Evolutionary conservation across 1,140 invertebrate species (phyloP).

Genomic region (Cyclargus thomasi): DNA sequence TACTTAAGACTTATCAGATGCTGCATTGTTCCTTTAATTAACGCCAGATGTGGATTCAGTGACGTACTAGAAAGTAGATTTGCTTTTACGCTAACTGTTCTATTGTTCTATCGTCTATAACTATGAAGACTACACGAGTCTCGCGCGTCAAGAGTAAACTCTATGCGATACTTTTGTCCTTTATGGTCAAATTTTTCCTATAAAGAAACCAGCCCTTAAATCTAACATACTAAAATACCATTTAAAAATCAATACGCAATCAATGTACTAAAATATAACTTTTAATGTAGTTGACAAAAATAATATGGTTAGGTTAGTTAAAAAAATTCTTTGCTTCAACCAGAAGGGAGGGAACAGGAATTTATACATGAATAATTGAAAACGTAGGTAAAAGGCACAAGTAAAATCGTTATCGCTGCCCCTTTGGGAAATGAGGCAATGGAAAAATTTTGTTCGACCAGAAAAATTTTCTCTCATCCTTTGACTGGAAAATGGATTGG

Average conservation of each 20-base stretch:
- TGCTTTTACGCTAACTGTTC: background rate
- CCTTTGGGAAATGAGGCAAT: slow-evolving; percentile 53
- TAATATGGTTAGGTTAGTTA: background rate
- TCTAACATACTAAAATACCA: no score
- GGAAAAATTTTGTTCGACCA: slow-evolving; percentile 47
- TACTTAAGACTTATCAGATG: slow-evolving; percentile 42
- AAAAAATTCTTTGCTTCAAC: slow-evolving; percentile 21
- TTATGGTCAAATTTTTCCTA: no score
- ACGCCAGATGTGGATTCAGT: slow-evolving; percentile 33
- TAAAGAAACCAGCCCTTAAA: no score
- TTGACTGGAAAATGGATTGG: slow-evolving; percentile 32
- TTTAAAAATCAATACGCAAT: no score
- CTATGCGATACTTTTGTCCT: background rate
- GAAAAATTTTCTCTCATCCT: slow-evolving; percentile 42
- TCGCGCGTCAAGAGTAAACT: background rate
- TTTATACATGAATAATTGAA: slow-evolving; percentile 66
- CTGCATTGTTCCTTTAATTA: slow-evolving; percentile 50
- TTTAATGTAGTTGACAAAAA: no score
- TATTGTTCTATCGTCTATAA: background rate
- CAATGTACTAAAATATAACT: no score
- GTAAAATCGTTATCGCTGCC: slow-evolving; percentile 53
- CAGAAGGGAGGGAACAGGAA: slow-evolving; percentile 39
- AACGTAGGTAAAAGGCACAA: slow-evolving; percentile 53
- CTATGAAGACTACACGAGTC: background rate
- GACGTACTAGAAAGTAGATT: background rate